Evolutionary conservation across 2,888 invertebrate genomes (phyloP), one percentile per base, ranked within the genome.

Genomic region (Hydropsyche betteni): DNA sequence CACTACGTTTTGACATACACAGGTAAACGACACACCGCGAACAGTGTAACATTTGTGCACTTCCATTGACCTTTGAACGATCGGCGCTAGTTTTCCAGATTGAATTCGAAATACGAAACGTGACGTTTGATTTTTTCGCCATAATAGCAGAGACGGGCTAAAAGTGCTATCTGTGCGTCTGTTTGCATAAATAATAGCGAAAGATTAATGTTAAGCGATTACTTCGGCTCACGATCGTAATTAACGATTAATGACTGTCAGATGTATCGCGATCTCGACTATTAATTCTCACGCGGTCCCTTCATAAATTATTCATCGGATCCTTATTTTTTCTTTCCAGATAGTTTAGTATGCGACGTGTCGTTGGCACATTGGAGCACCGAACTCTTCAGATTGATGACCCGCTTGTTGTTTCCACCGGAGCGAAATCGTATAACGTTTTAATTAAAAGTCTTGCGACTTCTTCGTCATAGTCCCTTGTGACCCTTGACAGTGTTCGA

Each of bases 201-300:
- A 16, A 58, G 58, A 58, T 58, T 58, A 58, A 58, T 58, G 24
- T 16, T 8, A 16, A 24, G 58, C 58, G 58, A 58, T 58, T 58
- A 58, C 58, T 58, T 58, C 58, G 58, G 58, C 58, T 58, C 58
- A 58, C 58, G 58, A 58, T 58, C 58, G 58, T 58, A 58, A 58
- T 58, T 58, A 58, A 58, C 58, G 58, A 58, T 58, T 58, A 58
- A 58, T 58, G 58, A 58, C 58, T 58, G 58, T 58, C 58, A 58
- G 58, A 58, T 58, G 58, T 58, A 58, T 58, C 58, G 58, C 58
- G 58, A 24, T 58, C 58, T 14, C 58, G 8, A 24, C 58, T 58
- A 58, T 58, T 58, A 58, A 58, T 58, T 24, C 58, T 58, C 14
- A 24, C 58, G 24, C 58, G 58, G 24, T 58, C 58, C 58, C 58